phyloP scores from a whole-genome alignment of 1,140 invertebrate genomes.

The Pachyrhynchus sulphureomaculatus region DNA sequence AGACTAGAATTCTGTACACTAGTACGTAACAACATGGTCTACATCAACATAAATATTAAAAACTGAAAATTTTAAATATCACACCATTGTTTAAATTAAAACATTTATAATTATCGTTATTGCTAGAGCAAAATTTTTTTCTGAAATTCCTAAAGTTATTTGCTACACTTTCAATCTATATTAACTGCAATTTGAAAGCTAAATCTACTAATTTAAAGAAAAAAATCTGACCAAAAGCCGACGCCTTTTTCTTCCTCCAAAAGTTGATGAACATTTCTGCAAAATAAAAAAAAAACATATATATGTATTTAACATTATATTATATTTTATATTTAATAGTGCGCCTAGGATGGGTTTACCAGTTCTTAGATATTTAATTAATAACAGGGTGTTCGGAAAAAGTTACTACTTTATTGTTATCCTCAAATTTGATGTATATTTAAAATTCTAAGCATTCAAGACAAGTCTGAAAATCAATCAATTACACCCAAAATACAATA shows the following conservation, averaged over 20 bases:
- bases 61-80: slow-evolving; percentile 25
- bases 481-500: no score
- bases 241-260: slow-evolving; percentile 1
- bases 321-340: background rate
- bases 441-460: no score
- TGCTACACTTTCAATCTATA: slow-evolving; percentile 1
- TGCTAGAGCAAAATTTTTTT: slow-evolving; percentile 50
- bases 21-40: slow-evolving; percentile 27
- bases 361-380: no score
- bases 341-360: background rate
- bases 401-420: no score
- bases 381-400: no score
- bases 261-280: slow-evolving; percentile 10
- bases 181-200: slow-evolving; percentile 26
- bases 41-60: background rate
- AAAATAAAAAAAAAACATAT: slow-evolving; percentile 18
- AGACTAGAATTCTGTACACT: slow-evolving; percentile 36
- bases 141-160: slow-evolving; percentile 23
- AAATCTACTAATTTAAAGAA: slow-evolving; percentile 12
- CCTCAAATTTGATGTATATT: no score
- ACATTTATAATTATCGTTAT: slow-evolving; percentile 43
- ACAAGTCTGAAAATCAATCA: no score
- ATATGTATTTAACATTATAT: no score
- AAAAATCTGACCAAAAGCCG: slow-evolving; percentile 16
- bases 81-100: slow-evolving; percentile 28